phyloP scores from a whole-genome alignment of 2,113 vertebrate species.

The Eptesicus fuscus region DNA sequence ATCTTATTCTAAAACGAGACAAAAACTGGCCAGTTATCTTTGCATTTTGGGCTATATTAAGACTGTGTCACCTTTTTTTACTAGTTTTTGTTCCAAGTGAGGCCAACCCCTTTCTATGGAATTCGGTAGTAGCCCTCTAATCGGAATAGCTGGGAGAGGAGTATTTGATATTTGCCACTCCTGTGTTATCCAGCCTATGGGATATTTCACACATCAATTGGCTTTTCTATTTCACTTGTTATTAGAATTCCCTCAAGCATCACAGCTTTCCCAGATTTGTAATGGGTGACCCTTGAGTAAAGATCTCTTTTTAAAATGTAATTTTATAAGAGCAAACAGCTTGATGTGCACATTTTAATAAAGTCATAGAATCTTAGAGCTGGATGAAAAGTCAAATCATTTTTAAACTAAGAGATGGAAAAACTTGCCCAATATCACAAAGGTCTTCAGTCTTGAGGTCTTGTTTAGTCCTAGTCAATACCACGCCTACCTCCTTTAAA shows the following conservation, averaged over 20 bases:
- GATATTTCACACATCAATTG: not conserved
- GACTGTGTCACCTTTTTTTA: not conserved
- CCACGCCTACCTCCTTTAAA: not conserved
- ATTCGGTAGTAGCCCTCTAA: not conserved
- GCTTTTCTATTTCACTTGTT: not conserved
- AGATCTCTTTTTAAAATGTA: conserved; percentile 21
- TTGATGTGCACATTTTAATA: not conserved
- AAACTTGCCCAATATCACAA: not conserved
- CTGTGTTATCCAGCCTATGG: not conserved
- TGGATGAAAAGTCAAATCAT: not conserved
- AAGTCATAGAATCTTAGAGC: not conserved
- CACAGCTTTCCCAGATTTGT: not conserved
- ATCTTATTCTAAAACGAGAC: not conserved
- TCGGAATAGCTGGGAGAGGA: not conserved
- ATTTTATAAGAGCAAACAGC: conserved; percentile 3
- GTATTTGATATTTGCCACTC: not conserved
- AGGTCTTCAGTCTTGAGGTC: not conserved
- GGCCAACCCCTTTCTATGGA: not conserved
- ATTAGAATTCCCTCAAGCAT: not conserved
- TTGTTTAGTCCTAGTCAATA: not conserved
- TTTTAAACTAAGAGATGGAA: not conserved
- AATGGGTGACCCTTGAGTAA: not conserved
- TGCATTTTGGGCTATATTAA: not conserved
- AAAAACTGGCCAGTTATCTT: not conserved
- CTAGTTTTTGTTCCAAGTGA: not conserved